Base-by-base conservation (phyloP, 2,113 vertebrate species). In the Ceyx margarethae region DNA sequence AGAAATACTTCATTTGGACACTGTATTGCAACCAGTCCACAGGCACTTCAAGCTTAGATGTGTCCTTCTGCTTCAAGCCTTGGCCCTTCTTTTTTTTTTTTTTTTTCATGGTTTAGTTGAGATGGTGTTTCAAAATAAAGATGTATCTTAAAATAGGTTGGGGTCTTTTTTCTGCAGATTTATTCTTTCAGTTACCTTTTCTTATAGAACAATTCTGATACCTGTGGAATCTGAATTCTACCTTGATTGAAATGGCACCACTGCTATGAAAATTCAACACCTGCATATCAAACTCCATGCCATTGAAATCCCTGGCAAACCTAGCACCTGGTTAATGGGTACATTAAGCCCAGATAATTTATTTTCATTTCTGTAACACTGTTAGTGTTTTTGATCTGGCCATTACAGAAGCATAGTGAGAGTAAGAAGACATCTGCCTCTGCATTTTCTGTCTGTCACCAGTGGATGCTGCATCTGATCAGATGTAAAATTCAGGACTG, bases 41-140 rank as follows among this genome's bases (percentile, higher is more conserved):
- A 17, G 18, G 28, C 15, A 40, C 31, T 58, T 74, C 29, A 20
- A 50, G n/a, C 13, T 26, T 26, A 18, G 5, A 4, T 8, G 14
- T 46, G 62, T 62, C 54, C 31, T 45, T 78, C 37, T 76, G 73
- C 53, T 91, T 57, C 21, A 3, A 42, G 40, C 46, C 37, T 88
- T 2, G 1, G 25, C 48, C 65, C 87, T 29, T 69, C 64, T 37
- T 53, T 88, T 62, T 87, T 29, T 69, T 58, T 53, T 88, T 54
- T 54, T 87, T 74, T 90, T 94, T 91, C 33, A 69, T 93, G 53
- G 61, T 93, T 80, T 79, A 57, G 4, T 66, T 64, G 65, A 94
- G 76, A n/a, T 0, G 0, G 2, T 67, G 23, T 72, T 93, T 93
- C 53, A 77, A 85, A 91, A 67, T 2, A 91, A 37, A 93, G 53